Evolutionary conservation across 2,888 invertebrate species (phyloP), one percentile per base, ranked within the genome.

Genomic region (Augochlorella aurata): DNA sequence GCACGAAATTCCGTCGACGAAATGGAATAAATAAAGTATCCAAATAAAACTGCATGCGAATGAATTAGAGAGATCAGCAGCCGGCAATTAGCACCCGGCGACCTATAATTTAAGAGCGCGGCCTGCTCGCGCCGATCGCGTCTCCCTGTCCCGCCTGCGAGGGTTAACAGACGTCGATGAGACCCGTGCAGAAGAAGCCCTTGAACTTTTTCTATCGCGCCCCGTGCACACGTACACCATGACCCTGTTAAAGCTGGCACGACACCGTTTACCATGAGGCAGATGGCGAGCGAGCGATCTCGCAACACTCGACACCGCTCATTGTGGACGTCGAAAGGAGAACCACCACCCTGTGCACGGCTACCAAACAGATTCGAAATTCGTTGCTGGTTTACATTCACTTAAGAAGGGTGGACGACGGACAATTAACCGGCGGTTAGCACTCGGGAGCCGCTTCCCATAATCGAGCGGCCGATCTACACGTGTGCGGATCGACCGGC

Each of bases 261-360:
- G 75, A 74, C 52, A 58, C 50, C 76, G 79, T 74, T 80, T 63
- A 65, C 29, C 47, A 18, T 65, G 63, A 47, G 77, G 75, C 87
- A 87, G 87, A 88, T 87, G 87, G 87, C 74, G 86, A 81, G 24
- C 87, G 85, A 71, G 65, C 74, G 83, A 81, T 68, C 83, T 63
- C 65, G 69, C 69, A 79, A 88, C 79, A 79, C 78, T 77, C 82
- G 74, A 88, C 79, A 65, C 66, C 71, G 63, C 50, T 74, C 79
- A 83, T 86, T 86, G 82, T 85, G 69, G 58, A 70, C 24, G 14
- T 50, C 68, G 74, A 86, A 79, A 77, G 47, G 45, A 74, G 78
- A 18, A 18, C 44, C 65, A 66, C 74, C 61, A 47, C 66, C 63
- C 63, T n/a, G 29, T 49, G 65, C 72, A 18, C 18, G n/a, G 71